Conservation (phyloP, 2,797 vertebrate species). For the Liparis tanakae region DNA sequence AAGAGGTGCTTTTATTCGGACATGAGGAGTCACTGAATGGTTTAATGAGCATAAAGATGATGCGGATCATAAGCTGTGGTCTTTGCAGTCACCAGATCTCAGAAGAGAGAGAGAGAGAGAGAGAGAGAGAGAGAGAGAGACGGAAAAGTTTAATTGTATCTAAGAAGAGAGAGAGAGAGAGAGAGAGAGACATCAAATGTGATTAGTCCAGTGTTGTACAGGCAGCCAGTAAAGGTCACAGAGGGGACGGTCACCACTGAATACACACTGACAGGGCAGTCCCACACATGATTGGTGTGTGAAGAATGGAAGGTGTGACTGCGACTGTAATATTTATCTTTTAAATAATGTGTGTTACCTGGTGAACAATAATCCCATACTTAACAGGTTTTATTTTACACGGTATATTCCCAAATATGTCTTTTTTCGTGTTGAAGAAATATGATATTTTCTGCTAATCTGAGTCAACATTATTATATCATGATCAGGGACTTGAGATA, state of each 20-base stretch:
- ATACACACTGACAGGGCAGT: slow-evolving; percentile 51
- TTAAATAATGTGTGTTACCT: not conserved
- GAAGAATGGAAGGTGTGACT: slow-evolving; percentile 13
- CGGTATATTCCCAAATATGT: not conserved
- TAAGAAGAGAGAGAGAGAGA: not conserved
- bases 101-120: slow-evolving; percentile 15
- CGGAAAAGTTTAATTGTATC: no score
- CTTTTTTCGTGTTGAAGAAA: not conserved
- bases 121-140: not conserved
- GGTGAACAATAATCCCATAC: not conserved
- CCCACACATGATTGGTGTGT: slow-evolving; percentile 32
- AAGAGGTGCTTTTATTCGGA: not conserved
- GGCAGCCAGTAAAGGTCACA: slow-evolving; percentile 52
- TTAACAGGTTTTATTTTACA: not conserved
- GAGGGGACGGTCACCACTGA: slow-evolving; percentile 61
- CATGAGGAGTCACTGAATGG: not conserved
- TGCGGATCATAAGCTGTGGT: not conserved
- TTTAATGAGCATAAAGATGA: not conserved
- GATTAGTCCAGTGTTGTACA: slow-evolving; percentile 55
- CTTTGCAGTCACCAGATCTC: slow-evolving; percentile 1
- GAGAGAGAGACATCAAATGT: slow-evolving; percentile 35
- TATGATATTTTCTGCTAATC: not conserved
- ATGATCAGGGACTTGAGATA: not conserved
- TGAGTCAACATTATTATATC: not conserved
- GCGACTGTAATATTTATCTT: not conserved